These are phyloP conservation scores for Brachypteracias leptosomus DNA, from an alignment of 2,113 vertebrate species.

Conservation along the genomic window DNA sequence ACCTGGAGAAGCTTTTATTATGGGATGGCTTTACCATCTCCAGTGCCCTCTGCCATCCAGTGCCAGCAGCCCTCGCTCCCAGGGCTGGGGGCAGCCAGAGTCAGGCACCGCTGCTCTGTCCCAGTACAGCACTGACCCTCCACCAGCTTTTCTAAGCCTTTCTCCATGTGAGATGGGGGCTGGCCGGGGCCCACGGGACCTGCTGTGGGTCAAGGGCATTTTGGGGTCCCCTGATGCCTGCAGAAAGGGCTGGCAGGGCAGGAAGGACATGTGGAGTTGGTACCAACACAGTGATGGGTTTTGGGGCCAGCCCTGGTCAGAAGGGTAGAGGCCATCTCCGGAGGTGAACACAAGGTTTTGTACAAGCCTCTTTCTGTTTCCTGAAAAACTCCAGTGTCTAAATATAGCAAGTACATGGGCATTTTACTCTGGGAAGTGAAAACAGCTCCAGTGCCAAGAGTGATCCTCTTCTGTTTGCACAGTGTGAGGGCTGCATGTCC, in stretches of 20 bases:
- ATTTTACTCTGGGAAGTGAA: conserved; percentile 45
- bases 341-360: not conserved
- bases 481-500: not conserved
- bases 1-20: not conserved
- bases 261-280: not conserved
- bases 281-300: rapidly evolving
- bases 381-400: not conserved
- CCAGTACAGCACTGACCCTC: not conserved
- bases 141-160: not conserved
- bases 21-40: not conserved
- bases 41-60: not conserved
- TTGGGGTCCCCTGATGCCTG: not conserved
- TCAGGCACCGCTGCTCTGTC: not conserved
- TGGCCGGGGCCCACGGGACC: not conserved
- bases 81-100: not conserved
- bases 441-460: conserved; percentile 10
- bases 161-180: not conserved
- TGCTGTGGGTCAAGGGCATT: rapidly evolving
- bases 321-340: not conserved
- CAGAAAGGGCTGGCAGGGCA: not conserved
- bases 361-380: conserved; percentile 1
- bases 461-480: conserved; percentile 16
- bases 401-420: conserved; percentile 43
- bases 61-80: not conserved
- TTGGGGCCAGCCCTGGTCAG: not conserved